A percentile compares a stretch with the other conserved stretches of the same genome.
phyloP scores from a whole-genome alignment of 2,113 vertebrate species.

The Gobiocypris rarus region DNA sequence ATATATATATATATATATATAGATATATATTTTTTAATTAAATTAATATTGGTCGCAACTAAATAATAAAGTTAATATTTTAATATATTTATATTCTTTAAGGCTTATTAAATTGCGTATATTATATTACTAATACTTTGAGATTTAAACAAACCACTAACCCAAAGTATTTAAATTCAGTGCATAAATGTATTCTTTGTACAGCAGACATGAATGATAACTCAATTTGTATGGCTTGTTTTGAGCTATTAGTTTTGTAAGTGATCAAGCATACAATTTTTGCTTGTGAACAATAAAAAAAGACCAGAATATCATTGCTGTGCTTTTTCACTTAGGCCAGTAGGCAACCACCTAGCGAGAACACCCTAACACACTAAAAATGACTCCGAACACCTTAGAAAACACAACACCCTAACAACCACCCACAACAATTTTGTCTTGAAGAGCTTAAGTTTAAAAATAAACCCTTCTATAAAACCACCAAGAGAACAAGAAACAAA shows the following conservation, averaged over 20 bases:
- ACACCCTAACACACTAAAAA: background rate
- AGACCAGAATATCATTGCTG: background rate
- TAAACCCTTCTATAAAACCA: background rate
- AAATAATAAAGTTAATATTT: too few species aligned
- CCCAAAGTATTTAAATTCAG: too few species aligned
- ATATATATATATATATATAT: too few species aligned
- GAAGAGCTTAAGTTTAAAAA: slow-evolving; percentile 5
- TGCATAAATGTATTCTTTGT: too few species aligned
- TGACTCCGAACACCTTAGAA: background rate
- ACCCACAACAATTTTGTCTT: background rate
- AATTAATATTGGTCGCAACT: too few species aligned
- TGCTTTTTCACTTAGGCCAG: background rate
- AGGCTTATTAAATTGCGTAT: too few species aligned
- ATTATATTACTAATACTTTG: too few species aligned
- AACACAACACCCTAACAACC: background rate
- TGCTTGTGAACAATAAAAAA: background rate
- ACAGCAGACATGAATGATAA: background rate
- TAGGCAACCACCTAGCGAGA: background rate
- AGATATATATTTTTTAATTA: too few species aligned
- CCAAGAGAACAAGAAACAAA: background rate
- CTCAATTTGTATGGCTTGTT: background rate
- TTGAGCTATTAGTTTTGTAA: background rate
- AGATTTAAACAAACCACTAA: too few species aligned
- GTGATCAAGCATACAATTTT: background rate
- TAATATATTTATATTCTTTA: too few species aligned